Evolutionary conservation across 2,888 invertebrate genomes (phyloP), one percentile per base, ranked within the genome.

Genomic region (Galerucella pusilla): DNA sequence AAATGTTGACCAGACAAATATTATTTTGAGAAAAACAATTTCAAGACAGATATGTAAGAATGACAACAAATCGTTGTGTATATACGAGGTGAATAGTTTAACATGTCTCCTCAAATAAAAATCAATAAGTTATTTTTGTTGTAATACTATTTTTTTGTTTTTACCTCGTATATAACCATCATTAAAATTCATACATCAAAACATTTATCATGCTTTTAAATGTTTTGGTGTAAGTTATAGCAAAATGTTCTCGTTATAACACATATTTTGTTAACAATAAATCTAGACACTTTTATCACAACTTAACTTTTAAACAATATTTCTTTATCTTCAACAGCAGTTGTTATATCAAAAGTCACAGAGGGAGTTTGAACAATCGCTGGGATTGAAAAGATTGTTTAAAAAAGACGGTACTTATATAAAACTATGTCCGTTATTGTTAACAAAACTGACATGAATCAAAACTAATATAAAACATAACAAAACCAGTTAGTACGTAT

Each of bases 401-500:
- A 68, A 60, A 45, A 45, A 35, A 45, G 60, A 45, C n/a, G n/a
- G 25, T 46, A 68, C 60, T 35, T 74, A 16, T 59, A 59, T 59
- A 59, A 59, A 60, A 60, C 28, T 28, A 28, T 14, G 12, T 28
- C 28, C 14, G 25, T 63, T 57, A 68, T 45, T 59, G 64, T 68
- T 65, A 74, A 66, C 65, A 74, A 70, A 69, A 74, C 68, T 46
- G 59, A 25, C 25, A 61, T 57, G 16, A 35, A 61, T 63, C 70
- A 70, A 61, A 63, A 70, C 11, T 14, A 54, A 52, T 70, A 61
- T 28, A 52, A 80, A 52, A 28, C 64, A 25, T 63, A 75, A 77
- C 75, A 79, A 73, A 75, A 73, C 79, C 76, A 77, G 81, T 82
- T 82, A 83, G 83, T 83, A 82, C 82, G 81, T 80, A 52, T 79